Percentiles rank a stretch among this genome's conserved stretches.
phyloP scores from a whole-genome alignment of 2,888 invertebrate genomes.

The Eucriotettix oculatus region DNA sequence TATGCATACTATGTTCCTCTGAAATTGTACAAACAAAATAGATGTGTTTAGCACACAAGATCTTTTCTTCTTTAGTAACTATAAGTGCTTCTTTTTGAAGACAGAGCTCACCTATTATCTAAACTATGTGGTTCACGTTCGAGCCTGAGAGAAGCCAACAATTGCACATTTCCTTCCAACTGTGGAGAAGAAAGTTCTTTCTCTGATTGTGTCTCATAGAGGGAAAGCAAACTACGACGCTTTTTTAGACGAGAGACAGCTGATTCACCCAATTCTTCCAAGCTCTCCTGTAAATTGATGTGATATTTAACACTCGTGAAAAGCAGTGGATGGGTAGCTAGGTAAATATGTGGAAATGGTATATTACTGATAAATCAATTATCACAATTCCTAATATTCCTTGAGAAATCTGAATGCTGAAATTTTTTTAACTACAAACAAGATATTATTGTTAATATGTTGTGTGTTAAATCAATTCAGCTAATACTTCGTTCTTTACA shows the following conservation, averaged over 20 bases:
- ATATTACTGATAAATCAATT: not conserved
- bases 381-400: not conserved
- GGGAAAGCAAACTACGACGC: conserved; percentile 12
- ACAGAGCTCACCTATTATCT: conserved; percentile 10
- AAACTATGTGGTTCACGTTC: conserved; percentile 16
- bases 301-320: not conserved
- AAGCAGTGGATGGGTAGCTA: not conserved
- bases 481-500: too few species aligned
- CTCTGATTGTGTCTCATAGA: conserved; percentile 9
- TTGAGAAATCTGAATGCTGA: not conserved
- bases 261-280: conserved; percentile 17
- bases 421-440: not conserved
- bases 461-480: too few species aligned
- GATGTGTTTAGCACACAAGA: too few species aligned
- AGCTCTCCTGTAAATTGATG: conserved; percentile 14
- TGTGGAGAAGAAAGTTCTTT: conserved; percentile 4
- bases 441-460: too few species aligned
- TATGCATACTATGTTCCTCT: too few species aligned
- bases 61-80: too few species aligned
- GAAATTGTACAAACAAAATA: too few species aligned
- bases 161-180: not conserved
- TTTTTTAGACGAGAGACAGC: conserved; percentile 14
- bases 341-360: not conserved
- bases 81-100: too few species aligned
- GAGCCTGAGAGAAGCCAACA: conserved; percentile 12